Evolutionary conservation across 1,140 invertebrate genomes (phyloP).

Genomic region (Rhyacophila brunnea): DNA sequence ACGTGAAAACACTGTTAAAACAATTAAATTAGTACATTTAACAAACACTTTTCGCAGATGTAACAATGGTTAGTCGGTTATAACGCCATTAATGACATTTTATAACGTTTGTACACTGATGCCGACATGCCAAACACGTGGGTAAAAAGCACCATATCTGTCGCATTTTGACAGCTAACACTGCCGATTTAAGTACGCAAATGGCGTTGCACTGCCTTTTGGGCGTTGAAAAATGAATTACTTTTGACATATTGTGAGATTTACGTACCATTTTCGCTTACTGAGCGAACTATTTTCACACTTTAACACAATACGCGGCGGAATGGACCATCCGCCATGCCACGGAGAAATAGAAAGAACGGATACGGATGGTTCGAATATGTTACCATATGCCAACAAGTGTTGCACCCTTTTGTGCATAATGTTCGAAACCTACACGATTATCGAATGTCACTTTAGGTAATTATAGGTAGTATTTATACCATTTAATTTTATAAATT

Average conservation of each 20-base stretch:
- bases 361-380: constrained; percentile 43
- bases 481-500: too few relatives aligned
- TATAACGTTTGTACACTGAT: too few relatives aligned
- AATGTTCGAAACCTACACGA: too few relatives aligned
- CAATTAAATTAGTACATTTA: not conserved
- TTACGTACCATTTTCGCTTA: constrained; percentile 53
- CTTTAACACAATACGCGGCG: constrained; percentile 49
- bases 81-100: too few relatives aligned
- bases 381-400: constrained; percentile 44
- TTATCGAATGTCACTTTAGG: too few relatives aligned
- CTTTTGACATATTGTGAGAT: not conserved
- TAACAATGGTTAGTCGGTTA: too few relatives aligned
- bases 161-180: not conserved
- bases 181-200: not conserved
- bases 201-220: not conserved
- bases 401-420: too few relatives aligned
- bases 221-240: not conserved
- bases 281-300: constrained; percentile 50
- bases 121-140: constrained; percentile 1
- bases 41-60: not conserved
- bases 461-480: too few relatives aligned
- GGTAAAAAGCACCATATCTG: not conserved
- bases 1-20: not conserved
- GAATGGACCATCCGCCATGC: constrained; percentile 55
- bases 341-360: constrained; percentile 55